A percentile compares a stretch with the other conserved stretches of the same genome.
These are phyloP conservation scores for Callionymus lyra DNA, from an alignment of 2,113 vertebrate genomes.

Conservation along the genomic window DNA sequence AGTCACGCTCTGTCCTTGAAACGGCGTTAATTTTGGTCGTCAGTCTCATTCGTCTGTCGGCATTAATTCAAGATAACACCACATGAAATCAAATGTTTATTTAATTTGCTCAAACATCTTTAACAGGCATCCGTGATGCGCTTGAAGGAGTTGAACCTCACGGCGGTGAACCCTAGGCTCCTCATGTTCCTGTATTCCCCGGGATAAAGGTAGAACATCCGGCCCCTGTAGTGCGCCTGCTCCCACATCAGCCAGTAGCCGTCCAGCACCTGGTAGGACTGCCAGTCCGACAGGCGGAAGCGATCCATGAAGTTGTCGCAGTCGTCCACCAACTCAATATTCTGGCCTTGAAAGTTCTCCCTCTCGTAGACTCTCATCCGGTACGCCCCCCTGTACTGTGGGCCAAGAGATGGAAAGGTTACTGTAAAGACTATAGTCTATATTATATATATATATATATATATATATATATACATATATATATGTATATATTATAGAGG, in stretches of 20 bases:
- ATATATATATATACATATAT: too few species aligned
- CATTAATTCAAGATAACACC: too few species aligned
- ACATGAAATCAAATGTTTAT: too few species aligned
- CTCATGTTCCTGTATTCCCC: constrained; percentile 58
- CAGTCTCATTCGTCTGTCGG: too few species aligned
- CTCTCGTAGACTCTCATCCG: constrained; percentile 49
- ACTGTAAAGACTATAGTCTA: too few species aligned
- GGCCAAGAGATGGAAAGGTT: background rate
- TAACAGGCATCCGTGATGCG: constrained; percentile 50
- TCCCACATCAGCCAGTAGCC: constrained; percentile 69
- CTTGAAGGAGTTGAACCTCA: constrained; percentile 51
- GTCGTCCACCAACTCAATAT: constrained; percentile 33
- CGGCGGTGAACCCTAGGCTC: constrained; percentile 36
- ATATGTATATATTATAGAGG: too few species aligned
- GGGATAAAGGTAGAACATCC: constrained; percentile 52
- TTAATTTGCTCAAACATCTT: constrained; percentile 41
- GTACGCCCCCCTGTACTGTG: constrained; percentile 35
- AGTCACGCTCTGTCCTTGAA: too few species aligned
- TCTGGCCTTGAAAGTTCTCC: constrained; percentile 45
- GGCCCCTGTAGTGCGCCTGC: constrained; percentile 59
- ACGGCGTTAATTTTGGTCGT: too few species aligned
- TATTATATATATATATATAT: too few species aligned
- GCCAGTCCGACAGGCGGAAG: constrained; percentile 32
- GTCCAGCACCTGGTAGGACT: constrained; percentile 63
- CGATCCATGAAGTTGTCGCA: constrained; percentile 41